Conservation (phyloP, 2,888 invertebrate species). For the Ectemnius continuus region DNA sequence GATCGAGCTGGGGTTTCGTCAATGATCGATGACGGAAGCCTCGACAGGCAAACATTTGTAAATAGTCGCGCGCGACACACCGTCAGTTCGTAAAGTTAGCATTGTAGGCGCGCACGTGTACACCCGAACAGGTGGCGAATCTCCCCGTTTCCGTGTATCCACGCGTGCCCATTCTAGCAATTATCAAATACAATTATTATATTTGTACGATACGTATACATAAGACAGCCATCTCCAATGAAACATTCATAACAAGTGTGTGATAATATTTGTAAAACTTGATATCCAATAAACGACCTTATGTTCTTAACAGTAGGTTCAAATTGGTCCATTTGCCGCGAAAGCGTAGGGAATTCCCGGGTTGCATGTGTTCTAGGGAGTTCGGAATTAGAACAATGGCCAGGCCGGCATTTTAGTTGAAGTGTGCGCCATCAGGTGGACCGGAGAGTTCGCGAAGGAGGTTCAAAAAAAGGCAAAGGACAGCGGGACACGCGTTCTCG, state of each 20-base stretch:
- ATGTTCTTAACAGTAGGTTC: conserved; percentile 67
- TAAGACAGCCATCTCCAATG: conserved; percentile 69
- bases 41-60: conserved; percentile 54
- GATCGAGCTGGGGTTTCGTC: conserved; percentile 38
- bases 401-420: too few species aligned
- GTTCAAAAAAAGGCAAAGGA: conserved; percentile 61
- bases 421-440: too few species aligned
- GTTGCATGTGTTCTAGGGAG: too few species aligned
- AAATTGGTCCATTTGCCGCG: too few species aligned
- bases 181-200: conserved; percentile 68
- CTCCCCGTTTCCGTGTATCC: too few species aligned
- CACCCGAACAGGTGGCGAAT: conserved; percentile 38
- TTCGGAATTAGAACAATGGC: too few species aligned
- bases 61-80: conserved; percentile 47
- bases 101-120: conserved; percentile 33
- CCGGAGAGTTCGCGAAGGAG: too few species aligned
- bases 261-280: conserved; percentile 78
- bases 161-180: conserved; percentile 28
- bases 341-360: too few species aligned
- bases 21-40: conserved; percentile 35
- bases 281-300: conserved; percentile 74
- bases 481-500: conserved; percentile 52
- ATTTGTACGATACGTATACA: conserved; percentile 69
- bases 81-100: conserved; percentile 53
- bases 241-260: conserved; percentile 76